Conservation (phyloP, 2,888 invertebrate genomes). For the Andrena trimmerana region DNA sequence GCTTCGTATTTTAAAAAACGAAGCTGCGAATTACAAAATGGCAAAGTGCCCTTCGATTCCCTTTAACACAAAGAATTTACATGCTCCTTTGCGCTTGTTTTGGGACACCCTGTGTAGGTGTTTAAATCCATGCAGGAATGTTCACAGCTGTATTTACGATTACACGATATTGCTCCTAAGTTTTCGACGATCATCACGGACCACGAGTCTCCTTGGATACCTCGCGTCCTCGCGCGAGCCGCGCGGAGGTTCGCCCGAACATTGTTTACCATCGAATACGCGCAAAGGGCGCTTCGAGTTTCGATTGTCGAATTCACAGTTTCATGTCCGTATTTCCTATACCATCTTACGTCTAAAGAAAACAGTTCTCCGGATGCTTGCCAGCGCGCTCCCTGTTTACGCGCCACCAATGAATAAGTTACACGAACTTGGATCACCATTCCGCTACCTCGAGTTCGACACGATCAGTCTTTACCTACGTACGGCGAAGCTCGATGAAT, state of each 20-base stretch:
- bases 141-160: conserved; percentile 69
- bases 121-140: conserved; percentile 71
- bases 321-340: conserved; percentile 33
- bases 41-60: too few relatives aligned
- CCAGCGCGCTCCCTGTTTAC: not conserved
- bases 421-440: conserved; percentile 11
- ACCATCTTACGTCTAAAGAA: conserved; percentile 33
- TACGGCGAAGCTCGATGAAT: conserved; percentile 1
- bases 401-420: conserved; percentile 18
- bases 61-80: too few relatives aligned
- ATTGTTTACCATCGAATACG: not conserved
- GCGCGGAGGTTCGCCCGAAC: conserved; percentile 9
- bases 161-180: conserved; percentile 69
- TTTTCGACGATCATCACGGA: conserved; percentile 53
- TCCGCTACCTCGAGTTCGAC: conserved; percentile 3
- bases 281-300: conserved; percentile 29
- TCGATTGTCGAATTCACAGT: conserved; percentile 69
- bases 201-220: conserved; percentile 9
- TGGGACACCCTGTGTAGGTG: conserved; percentile 14
- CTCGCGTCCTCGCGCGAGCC: conserved; percentile 5
- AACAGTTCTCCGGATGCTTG: conserved; percentile 15
- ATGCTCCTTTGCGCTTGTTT: too few relatives aligned
- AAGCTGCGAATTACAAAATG: too few relatives aligned
- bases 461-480: not conserved
- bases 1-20: too few relatives aligned